Base-by-base conservation (phyloP, 2,797 vertebrate genomes). In the Petrocephalus sullivani region DNA sequence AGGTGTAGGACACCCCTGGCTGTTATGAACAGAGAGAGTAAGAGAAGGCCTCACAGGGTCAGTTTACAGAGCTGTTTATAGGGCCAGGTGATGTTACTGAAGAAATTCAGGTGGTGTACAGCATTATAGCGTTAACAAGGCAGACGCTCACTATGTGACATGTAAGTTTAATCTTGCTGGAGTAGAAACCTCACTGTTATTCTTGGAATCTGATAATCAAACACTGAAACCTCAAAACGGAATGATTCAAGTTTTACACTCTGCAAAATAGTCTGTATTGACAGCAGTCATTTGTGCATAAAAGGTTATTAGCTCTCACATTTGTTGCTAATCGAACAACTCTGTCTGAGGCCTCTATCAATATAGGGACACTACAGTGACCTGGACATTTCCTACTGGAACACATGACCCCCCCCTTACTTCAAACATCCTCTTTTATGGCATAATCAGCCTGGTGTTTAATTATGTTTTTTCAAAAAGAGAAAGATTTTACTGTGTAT, bases 221-320 rank as follows among this genome's bases (percentile, higher is more conserved):
- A 49, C 75, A 81, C 0, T 49, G 75, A 81, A 49, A 16, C 9
- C 41, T 81, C 46, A 9, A 64, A 64, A 64, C 6, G 2, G 41
- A 81, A 81, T 49, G 19, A 81, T 81, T 46, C 49, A 49, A 3
- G 37, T n/a, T 81, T 81, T 37, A 46, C 75, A 81, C 75, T 19
- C 37, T n/a, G 75, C 8, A 37, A 78, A 1, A 46, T 37, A 41
- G 14, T 78, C 37, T 1, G 75, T 46, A n/a, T 49, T 81, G 75
- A 81, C 75, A 49, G 41, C 75, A 81, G 41, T 81, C 75, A 49
- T n/a, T 81, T 81, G 75, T 49, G 75, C 75, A 49, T 81, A 81
- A 81, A 81, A 46, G 75, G 75, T 81, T 81, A 81, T 81, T 49
- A 49, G 37, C 7, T n/a, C 75, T 10, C 16, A 49, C 75, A 10